Percentiles rank a stretch among this genome's conserved stretches.
Evolutionary conservation across 2,113 vertebrate genomes (phyloP).

Genomic region (Aptenodytes forsteri): DNA sequence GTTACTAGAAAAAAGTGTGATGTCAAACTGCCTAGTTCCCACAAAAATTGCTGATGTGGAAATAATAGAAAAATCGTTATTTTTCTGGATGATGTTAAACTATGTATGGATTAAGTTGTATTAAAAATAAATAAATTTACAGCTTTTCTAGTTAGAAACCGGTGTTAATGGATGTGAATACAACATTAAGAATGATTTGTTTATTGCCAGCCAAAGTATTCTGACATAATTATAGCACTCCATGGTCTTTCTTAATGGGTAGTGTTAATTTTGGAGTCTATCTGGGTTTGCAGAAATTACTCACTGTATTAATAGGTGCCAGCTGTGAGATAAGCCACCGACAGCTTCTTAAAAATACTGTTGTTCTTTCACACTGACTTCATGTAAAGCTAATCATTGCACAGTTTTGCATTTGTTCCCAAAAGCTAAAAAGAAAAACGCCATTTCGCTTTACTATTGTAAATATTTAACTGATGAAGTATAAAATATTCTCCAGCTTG

Average conservation of each 20-base stretch:
- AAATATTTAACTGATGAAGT: conserved; percentile 13
- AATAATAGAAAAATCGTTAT: background rate
- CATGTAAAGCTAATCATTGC: background rate
- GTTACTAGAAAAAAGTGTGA: background rate
- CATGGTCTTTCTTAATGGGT: conserved; percentile 17
- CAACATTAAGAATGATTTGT: background rate
- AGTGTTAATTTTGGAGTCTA: conserved; percentile 43
- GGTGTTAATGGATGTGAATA: background rate
- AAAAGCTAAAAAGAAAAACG: background rate
- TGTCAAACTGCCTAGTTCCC: background rate
- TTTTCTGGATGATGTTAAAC: background rate
- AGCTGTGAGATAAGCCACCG: conserved; percentile 51
- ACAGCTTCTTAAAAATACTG: conserved; percentile 35
- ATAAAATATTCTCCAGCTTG: background rate
- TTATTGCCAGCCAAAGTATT: conserved; percentile 19
- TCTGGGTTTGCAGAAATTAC: conserved; percentile 39
- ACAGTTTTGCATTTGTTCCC: background rate
- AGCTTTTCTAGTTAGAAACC: conserved; percentile 8
- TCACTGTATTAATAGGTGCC: conserved; percentile 41
- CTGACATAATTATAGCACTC: conserved; percentile 19
- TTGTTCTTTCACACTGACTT: conserved; percentile 16
- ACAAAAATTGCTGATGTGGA: background rate
- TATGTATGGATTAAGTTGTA: background rate
- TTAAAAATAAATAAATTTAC: background rate
- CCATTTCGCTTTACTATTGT: background rate